A percentile compares a stretch with the other conserved stretches of the same genome.
Evolutionary conservation across 2,113 vertebrate genomes (phyloP).

Genomic region (pig (Sus scrofa)): T2T-Sscrofa CM000821.6:67115501-67116000

Average conservation of each 20-base stretch:
- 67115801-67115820: not conserved
- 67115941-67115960: not conserved
- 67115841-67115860: not conserved
- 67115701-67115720: not conserved
- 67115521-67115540: too few species aligned
- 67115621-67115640: not conserved
- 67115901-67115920: too few species aligned
- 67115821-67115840: not conserved
- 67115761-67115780: not conserved
- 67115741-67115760: not conserved
- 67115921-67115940: not conserved
- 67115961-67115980: constrained; percentile 83
- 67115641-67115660: not conserved
- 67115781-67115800: not conserved
- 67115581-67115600: not conserved
- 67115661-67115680: not conserved
- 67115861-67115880: not conserved
- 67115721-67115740: not conserved
- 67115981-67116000: not conserved
- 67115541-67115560: not conserved
- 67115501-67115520: too few species aligned
- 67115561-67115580: not conserved
- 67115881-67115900: not conserved
- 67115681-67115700: not conserved
- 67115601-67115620: not conserved